A percentile compares a stretch with the other conserved stretches of the same genome.
Conservation (phyloP, 2,113 vertebrate species). For the Sinocyclocheilus rhinocerous region DNA sequence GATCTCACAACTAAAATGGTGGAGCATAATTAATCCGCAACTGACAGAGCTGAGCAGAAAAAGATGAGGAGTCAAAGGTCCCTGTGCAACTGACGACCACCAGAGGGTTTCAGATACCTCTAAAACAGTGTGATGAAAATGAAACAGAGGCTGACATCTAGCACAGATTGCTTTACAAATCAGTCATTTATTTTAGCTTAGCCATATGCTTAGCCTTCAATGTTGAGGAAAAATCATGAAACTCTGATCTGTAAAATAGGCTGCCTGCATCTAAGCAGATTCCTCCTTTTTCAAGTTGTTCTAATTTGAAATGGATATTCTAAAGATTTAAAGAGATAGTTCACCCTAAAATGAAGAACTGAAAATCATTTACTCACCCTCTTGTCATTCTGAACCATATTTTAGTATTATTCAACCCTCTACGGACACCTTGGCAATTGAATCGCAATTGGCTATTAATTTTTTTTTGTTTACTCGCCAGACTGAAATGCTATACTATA, state of each 20-base stretch:
- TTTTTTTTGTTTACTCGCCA: no score
- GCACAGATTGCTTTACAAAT: not conserved
- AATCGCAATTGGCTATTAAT: no score
- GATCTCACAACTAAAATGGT: conserved; percentile 39
- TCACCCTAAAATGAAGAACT: not conserved
- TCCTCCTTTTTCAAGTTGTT: not conserved
- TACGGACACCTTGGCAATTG: no score
- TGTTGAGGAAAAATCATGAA: not conserved
- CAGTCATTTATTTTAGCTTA: not conserved
- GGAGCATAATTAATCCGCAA: conserved; percentile 35
- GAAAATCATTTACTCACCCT: not conserved
- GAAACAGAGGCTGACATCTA: not conserved
- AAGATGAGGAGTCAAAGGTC: conserved; percentile 29
- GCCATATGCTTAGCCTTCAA: not conserved
- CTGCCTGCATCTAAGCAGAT: not conserved
- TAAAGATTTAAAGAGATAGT: not conserved
- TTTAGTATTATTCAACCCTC: not conserved
- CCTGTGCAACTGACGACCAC: not conserved
- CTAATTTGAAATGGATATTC: not conserved
- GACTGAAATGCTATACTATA: no score
- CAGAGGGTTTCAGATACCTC: conserved; percentile 17
- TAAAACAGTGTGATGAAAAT: not conserved
- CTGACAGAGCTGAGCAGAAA: conserved; percentile 14
- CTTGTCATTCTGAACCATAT: not conserved
- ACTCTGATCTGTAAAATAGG: not conserved